Evolutionary conservation across 2,888 invertebrate species (phyloP), one percentile per base, ranked within the genome.

Genomic region (Himalopsyche kuldschensis): DNA sequence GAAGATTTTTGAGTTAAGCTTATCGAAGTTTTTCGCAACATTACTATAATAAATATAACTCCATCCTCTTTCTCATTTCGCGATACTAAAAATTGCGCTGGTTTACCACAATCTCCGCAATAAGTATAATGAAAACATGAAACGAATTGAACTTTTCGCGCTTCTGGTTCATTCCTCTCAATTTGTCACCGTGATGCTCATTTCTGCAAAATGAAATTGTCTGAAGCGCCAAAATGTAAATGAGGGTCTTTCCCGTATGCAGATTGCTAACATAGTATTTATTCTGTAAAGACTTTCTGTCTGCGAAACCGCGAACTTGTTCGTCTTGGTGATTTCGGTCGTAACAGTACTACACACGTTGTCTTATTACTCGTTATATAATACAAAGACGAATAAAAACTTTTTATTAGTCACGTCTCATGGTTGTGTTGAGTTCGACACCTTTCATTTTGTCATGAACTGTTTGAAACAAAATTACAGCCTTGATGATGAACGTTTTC

Each of bases 191-290:
- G n/a, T 17, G 47, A 27, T 78, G 81, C 48, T 81, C 82, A 79
- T 79, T 82, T 78, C 27, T 20, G 78, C 17, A 69, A 69, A 41
- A 46, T 63, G 75, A 78, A 82, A 82, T 82, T 79, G 82, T 63
- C 78, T 82, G 81, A 75, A 81, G 75, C 46, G 75, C 76, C 41
- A 63, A 83, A 83, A 83, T 83, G 83, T 47, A 83, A 83, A 83
- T 83, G 83, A 80, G 77, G 31, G 17, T 27, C 47, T 41, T 75
- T 75, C 76, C 47, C 41, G 31, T 77, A 83, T 83, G 83, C 83
- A 83, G 83, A 83, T 83, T 63, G 82, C 24, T 15, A 63, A 76
- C 48, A 32, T 27, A 27, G 69, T 69, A 69, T 69, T 69, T 69
- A 69, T 69, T 69, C 30, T 69, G 35, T 17, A 31, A 8, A 24